These are phyloP conservation scores for Syrphus vitripennis DNA, from an alignment of 2,888 invertebrate species.

Conservation along the genomic window DNA sequence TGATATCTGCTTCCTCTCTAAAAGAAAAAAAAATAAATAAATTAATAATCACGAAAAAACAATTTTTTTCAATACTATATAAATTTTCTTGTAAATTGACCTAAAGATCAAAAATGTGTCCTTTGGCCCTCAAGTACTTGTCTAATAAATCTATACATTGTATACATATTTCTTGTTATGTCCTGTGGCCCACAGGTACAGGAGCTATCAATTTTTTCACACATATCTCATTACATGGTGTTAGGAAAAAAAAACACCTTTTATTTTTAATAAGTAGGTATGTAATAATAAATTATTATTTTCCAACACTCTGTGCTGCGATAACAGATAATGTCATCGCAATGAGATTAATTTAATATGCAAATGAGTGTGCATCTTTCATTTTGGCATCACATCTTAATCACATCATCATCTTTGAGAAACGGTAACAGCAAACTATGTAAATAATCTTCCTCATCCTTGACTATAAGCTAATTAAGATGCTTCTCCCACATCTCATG, in stretches of 20 bases:
- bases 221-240: background rate
- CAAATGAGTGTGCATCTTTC: slow-evolving; percentile 36
- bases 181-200: background rate
- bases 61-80: background rate
- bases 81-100: background rate
- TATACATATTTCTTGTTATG: no score
- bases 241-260: background rate
- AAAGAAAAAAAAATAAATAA: slow-evolving; percentile 59
- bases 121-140: background rate
- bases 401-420: slow-evolving; percentile 55
- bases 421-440: slow-evolving; percentile 51
- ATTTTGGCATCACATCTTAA: slow-evolving; percentile 41
- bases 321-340: slow-evolving; percentile 7
- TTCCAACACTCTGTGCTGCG: background rate
- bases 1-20: slow-evolving; percentile 86
- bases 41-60: background rate
- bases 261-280: background rate
- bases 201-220: background rate
- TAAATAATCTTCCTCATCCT: slow-evolving; percentile 54
- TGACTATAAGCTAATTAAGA: slow-evolving; percentile 60
- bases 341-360: slow-evolving; percentile 14
- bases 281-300: background rate
- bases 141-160: no score
- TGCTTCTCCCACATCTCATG: slow-evolving; percentile 12
- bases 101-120: background rate